Conservation (phyloP, 1,140 invertebrate genomes). For the Hylyphantes graminicola region DNA sequence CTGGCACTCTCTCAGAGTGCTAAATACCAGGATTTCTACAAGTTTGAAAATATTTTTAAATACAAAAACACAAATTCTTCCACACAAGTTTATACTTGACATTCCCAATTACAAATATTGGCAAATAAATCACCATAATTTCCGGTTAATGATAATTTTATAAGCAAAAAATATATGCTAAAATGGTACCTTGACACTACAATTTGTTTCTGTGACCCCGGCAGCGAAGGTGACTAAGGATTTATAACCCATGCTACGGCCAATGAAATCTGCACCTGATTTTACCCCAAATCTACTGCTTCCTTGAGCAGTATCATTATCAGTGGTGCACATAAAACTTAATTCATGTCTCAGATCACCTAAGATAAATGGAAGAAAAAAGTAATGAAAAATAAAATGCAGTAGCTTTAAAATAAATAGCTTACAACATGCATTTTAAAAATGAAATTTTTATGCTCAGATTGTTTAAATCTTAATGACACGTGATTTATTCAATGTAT, state of each 20-base stretch:
- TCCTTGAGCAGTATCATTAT: conserved; percentile 18
- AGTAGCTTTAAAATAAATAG: not conserved
- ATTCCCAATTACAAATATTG: too few relatives aligned
- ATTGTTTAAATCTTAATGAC: not conserved
- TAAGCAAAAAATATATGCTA: not conserved
- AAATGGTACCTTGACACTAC: conserved; percentile 59
- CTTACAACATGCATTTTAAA: not conserved
- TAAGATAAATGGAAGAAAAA: conserved; percentile 2
- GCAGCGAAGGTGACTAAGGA: conserved; percentile 68
- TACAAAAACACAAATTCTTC: too few relatives aligned
- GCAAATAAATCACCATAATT: too few relatives aligned
- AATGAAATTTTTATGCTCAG: not conserved
- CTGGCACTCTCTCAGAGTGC: too few relatives aligned
- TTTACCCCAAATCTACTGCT: conserved; percentile 20
- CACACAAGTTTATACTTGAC: too few relatives aligned
- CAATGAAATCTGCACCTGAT: conserved; percentile 66
- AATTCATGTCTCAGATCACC: conserved; percentile 45
- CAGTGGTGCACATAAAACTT: conserved; percentile 28
- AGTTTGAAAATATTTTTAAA: too few relatives aligned
- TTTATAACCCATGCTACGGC: conserved; percentile 64
- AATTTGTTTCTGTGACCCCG: conserved; percentile 66
- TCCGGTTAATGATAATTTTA: too few relatives aligned
- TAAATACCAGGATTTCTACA: too few relatives aligned
- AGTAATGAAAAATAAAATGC: not conserved
- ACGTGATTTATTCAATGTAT: too few relatives aligned